Evolutionary conservation across 2,113 vertebrate genomes (phyloP), one percentile per base, ranked within the genome.

Genomic region (Arothron firmamentum): DNA sequence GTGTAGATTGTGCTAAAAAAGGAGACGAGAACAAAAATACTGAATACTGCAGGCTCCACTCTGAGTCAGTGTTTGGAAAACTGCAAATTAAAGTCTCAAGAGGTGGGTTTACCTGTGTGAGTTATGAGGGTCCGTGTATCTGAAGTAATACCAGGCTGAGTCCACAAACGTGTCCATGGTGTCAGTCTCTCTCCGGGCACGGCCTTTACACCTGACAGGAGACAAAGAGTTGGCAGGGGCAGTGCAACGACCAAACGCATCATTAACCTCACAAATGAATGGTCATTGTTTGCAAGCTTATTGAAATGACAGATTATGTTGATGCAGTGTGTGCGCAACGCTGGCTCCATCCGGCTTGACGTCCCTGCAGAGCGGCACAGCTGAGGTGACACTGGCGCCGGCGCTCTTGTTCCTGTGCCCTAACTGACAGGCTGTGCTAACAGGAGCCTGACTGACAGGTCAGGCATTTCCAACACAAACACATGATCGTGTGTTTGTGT

Each of bases 141-240:
- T 89, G 69, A 98, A 87, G 87, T 94, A 99, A 81, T 98, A 98
- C 96, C 97, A 99, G 4, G 95, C 88, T 0, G 96, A 98, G 72
- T 99, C 97, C 43, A 99, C 96, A 86, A 99, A 99, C 0, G 96
- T 99, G 56, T 98, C 96, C 97, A 99, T 98, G 41, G 97, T 99
- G 81, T 99, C 96, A 0, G 94, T 93, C 84, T 98, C 95, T 71
- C 96, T 92, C 47, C 64, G 87, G 9, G 95, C 95, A 20, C 92
- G 82, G 54, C 91, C 88, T 28, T 90, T 86, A 76, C 97, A 99
- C 85, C 96, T 98, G 69, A 47, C 16, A 67, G 20, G 16, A 73
- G 41, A 67, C 12, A 57, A 16, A 65, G 34, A 64, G 67, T 62
- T 62, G 61, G 58, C 47, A 56, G 4, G 50, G 31, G 48, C 18